These are phyloP conservation scores for Heteractis magnifica DNA, from an alignment of 92 coral and sea anemone genomes.

Conservation along the genomic window DNA sequence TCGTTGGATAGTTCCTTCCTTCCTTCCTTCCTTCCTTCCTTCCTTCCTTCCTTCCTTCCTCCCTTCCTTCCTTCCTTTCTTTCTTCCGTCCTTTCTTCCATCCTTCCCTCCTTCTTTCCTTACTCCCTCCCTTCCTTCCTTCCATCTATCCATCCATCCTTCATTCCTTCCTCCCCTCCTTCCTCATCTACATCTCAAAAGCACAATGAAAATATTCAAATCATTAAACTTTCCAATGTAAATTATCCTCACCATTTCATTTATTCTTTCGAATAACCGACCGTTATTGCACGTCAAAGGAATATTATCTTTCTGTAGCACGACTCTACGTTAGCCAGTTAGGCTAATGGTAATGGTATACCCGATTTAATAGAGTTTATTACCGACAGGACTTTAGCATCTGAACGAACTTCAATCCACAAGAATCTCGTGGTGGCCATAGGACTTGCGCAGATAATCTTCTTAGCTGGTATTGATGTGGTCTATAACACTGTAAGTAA, in stretches of 20 bases:
- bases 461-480: constrained; percentile 95
- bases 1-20: not conserved
- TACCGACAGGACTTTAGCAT: constrained; percentile 69
- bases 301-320: no score
- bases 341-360: no score
- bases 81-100: not conserved
- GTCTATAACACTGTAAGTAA: constrained; percentile 68
- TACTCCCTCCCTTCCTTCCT: not conserved
- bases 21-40: not conserved
- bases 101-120: not conserved
- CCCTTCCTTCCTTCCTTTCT: not conserved
- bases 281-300: no score
- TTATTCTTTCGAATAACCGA: no score
- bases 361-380: not conserved
- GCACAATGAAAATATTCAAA: no score
- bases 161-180: not conserved
- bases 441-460: constrained; percentile 92
- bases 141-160: not conserved
- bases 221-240: not conserved
- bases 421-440: constrained; percentile 93
- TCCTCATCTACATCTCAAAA: not conserved
- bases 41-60: not conserved
- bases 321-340: no score
- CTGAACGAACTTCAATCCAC: constrained; percentile 96
- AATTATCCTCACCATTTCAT: not conserved